Evolutionary conservation across 2,888 invertebrate genomes (phyloP).

Genomic region (Lottia gigantea): DNA sequence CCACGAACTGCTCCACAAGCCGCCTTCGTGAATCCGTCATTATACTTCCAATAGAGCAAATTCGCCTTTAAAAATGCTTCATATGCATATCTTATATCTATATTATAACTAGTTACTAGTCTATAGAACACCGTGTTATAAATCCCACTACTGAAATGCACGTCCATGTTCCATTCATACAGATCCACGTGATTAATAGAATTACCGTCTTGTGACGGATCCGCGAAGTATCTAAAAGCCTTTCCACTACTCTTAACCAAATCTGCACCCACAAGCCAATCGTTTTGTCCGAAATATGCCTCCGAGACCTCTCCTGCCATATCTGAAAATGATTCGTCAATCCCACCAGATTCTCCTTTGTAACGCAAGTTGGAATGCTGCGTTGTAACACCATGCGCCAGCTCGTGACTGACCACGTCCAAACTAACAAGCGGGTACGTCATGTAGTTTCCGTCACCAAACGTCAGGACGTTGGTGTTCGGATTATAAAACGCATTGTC

Average conservation of each 20-base stretch:
- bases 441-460: slow-evolving; percentile 40
- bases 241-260: slow-evolving; percentile 27
- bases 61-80: slow-evolving; percentile 42
- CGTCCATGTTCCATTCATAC: slow-evolving; percentile 33
- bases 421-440: slow-evolving; percentile 40
- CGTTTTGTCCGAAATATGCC: slow-evolving; percentile 27
- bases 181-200: slow-evolving; percentile 39
- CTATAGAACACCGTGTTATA: slow-evolving; percentile 42
- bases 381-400: slow-evolving; percentile 46
- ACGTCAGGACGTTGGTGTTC: slow-evolving; percentile 35
- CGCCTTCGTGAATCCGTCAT: slow-evolving; percentile 35
- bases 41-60: slow-evolving; percentile 40
- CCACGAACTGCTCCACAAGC: slow-evolving; percentile 45
- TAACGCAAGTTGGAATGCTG: slow-evolving; percentile 42
- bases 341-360: slow-evolving; percentile 42
- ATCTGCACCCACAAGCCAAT: slow-evolving; percentile 33
- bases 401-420: slow-evolving; percentile 46
- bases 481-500: slow-evolving; percentile 53
- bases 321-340: slow-evolving; percentile 51
- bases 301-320: slow-evolving; percentile 45
- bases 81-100: slow-evolving; percentile 34
- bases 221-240: slow-evolving; percentile 40
- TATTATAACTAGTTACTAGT: slow-evolving; percentile 21
- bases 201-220: slow-evolving; percentile 39
- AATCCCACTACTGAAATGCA: slow-evolving; percentile 47